These are phyloP conservation scores for Montipora cactus DNA, from an alignment of 64 coral and sea anemone species.

Conservation along the genomic window DNA sequence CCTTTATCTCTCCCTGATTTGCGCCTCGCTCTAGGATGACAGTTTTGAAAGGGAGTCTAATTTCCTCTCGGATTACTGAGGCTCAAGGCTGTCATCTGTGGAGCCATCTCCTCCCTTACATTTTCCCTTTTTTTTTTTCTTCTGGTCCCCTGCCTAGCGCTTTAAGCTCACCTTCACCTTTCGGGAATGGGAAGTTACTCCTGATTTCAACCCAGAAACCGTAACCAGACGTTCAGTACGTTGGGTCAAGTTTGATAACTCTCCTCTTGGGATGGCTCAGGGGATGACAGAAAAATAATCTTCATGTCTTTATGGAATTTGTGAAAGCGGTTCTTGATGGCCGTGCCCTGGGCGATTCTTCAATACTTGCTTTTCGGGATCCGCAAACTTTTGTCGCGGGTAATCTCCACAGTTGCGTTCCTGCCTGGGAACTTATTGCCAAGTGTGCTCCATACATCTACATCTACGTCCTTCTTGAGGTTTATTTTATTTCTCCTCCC, in stretches of 20 bases:
- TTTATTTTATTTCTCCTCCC: too few species aligned
- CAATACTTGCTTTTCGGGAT: constrained; percentile 5
- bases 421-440: background rate
- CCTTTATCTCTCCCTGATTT: background rate
- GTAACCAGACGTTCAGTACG: background rate
- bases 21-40: background rate
- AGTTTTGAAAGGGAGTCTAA: constrained; percentile 29
- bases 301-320: too few species aligned
- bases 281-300: background rate
- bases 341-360: background rate
- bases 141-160: background rate
- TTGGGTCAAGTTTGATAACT: background rate
- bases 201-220: background rate
- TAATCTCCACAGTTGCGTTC: background rate
- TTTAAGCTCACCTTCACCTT: background rate
- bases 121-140: background rate
- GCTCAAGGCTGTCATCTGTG: background rate
- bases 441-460: background rate
- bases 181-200: background rate
- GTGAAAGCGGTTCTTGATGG: background rate
- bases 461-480: too few species aligned
- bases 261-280: background rate
- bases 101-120: background rate
- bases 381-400: constrained; percentile 27
- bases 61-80: constrained; percentile 21